phyloP scores from a whole-genome alignment of 2,888 invertebrate genomes.

The Amphipyra tragopoginis region DNA sequence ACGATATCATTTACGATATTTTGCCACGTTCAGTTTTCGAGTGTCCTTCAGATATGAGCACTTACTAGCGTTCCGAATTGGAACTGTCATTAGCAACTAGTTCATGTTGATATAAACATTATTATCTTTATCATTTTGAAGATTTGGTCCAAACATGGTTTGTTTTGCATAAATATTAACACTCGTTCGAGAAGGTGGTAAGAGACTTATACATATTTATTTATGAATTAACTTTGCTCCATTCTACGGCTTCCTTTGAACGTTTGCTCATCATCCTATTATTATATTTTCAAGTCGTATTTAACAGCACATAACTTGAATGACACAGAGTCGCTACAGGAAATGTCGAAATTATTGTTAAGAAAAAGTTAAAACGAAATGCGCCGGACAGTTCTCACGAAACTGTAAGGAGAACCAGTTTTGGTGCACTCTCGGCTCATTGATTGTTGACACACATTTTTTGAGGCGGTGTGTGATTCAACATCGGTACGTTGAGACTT shows the following conservation, averaged over 20 bases:
- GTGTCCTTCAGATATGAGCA: conserved; percentile 18
- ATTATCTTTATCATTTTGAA: conserved; percentile 8
- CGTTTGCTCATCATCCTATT: conserved; percentile 35
- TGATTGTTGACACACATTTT: conserved; percentile 69
- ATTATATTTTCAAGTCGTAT: conserved; percentile 37
- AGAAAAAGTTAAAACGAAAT: conserved; percentile 47
- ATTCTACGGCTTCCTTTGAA: conserved; percentile 39
- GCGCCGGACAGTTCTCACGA: conserved; percentile 57
- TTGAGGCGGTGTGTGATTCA: conserved; percentile 44
- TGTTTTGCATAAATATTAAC: background rate
- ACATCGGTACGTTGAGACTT: conserved; percentile 28
- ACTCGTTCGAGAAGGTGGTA: background rate
- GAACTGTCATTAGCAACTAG: conserved; percentile 28
- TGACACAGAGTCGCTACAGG: conserved; percentile 34
- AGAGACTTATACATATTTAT: conserved; percentile 7
- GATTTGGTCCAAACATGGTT: conserved; percentile 4
- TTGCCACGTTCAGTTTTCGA: conserved; percentile 20
- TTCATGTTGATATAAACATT: conserved; percentile 22
- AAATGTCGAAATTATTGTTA: conserved; percentile 43
- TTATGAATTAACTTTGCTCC: conserved; percentile 12
- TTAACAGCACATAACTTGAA: conserved; percentile 28
- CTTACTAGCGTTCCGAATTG: conserved; percentile 29
- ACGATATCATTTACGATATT: conserved; percentile 45
- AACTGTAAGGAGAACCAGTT: conserved; percentile 67
- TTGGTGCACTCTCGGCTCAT: conserved; percentile 63